Evolutionary conservation across 92 coral and sea anemone species (phyloP).

Genomic region (Parazoanthus atlanticus): DNA sequence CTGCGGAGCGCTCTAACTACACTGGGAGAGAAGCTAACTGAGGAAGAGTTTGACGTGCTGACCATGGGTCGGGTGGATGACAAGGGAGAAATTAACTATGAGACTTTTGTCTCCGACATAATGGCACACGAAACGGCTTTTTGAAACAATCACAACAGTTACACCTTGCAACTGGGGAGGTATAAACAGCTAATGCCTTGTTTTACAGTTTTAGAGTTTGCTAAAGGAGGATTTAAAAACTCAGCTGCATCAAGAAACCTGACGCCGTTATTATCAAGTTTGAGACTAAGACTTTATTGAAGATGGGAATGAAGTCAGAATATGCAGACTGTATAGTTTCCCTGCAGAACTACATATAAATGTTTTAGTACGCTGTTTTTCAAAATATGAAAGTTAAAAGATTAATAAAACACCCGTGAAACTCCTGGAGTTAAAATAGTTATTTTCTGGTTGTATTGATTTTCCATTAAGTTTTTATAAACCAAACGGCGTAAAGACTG

Average conservation of each 20-base stretch:
- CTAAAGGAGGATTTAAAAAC: not conserved
- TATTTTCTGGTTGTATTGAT: not conserved
- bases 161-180: not conserved
- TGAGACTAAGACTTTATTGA: too few relatives aligned
- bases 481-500: too few relatives aligned
- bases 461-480: not conserved
- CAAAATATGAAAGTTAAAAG: too few relatives aligned
- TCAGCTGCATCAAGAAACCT: not conserved
- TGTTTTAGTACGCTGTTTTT: not conserved
- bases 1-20: constrained; percentile 93
- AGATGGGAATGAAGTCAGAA: too few relatives aligned
- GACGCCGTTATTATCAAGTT: too few relatives aligned
- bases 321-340: not conserved
- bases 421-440: too few relatives aligned
- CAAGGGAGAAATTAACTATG: constrained; percentile 87
- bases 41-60: constrained; percentile 86
- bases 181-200: not conserved
- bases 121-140: constrained; percentile 36
- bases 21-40: constrained; percentile 88
- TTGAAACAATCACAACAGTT: not conserved
- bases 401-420: too few relatives aligned
- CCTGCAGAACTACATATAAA: too few relatives aligned
- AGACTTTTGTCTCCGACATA: constrained; percentile 64
- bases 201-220: too few relatives aligned
- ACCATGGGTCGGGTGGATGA: constrained; percentile 81